phyloP scores from a whole-genome alignment of 2,113 vertebrate genomes.

The Petrocephalus zakoni region DNA sequence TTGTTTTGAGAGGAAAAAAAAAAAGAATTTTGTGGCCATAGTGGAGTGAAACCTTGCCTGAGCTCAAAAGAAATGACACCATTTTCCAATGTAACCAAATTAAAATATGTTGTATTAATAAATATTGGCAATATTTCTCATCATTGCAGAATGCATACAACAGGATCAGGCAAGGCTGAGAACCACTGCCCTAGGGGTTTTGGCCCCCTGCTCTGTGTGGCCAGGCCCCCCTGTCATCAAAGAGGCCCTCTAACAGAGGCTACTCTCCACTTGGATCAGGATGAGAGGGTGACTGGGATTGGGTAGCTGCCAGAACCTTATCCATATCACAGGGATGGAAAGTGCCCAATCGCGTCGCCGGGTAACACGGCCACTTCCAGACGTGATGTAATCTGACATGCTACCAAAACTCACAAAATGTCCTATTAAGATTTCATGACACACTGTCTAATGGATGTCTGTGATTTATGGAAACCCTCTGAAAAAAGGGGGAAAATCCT shows the following conservation, averaged over 20 bases:
- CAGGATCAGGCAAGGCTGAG: not conserved
- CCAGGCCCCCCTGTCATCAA: slow-evolving; percentile 25
- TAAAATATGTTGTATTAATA: not conserved
- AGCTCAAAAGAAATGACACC: not conserved
- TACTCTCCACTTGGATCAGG: slow-evolving; percentile 45
- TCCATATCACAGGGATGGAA: slow-evolving; percentile 54
- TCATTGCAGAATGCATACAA: not conserved
- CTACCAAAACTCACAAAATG: slow-evolving; percentile 13
- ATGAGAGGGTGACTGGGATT: slow-evolving; percentile 45
- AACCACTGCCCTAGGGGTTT: not conserved
- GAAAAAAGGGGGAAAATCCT: not conserved
- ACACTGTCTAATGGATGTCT: slow-evolving; percentile 5
- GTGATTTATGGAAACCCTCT: not conserved
- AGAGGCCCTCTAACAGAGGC: slow-evolving; percentile 22
- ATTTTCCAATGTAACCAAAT: not conserved
- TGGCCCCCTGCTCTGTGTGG: not conserved
- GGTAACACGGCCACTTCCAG: slow-evolving; percentile 16
- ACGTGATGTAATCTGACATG: slow-evolving; percentile 16
- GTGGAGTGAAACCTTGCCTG: not conserved
- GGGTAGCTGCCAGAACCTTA: slow-evolving; percentile 49
- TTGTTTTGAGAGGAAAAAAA: not conserved
- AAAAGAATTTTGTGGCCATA: not conserved
- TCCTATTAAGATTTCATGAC: slow-evolving; percentile 17
- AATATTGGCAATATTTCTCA: not conserved
- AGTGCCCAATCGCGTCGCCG: slow-evolving; percentile 28